phyloP scores from a whole-genome alignment of 2,888 invertebrate genomes.

The Cosmia pyralina region DNA sequence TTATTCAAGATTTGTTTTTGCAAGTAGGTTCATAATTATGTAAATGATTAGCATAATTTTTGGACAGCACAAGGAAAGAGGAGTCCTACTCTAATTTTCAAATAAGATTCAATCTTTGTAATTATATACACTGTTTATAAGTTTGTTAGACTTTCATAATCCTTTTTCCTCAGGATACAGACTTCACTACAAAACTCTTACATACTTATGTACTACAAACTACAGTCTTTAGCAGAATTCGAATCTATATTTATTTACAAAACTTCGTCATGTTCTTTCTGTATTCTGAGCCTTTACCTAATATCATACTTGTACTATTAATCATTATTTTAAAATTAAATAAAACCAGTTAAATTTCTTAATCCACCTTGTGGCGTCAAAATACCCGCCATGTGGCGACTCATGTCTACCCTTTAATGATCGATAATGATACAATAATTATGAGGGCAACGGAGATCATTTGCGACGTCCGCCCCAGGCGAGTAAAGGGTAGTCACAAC shows the following conservation, averaged over 20 bases:
- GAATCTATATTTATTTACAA: conserved; percentile 8
- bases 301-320: conserved; percentile 21
- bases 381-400: conserved; percentile 71
- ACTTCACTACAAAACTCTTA: conserved; percentile 29
- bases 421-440: conserved; percentile 81
- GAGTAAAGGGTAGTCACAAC: conserved; percentile 88
- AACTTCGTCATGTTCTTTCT: conserved; percentile 28
- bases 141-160: background rate
- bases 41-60: background rate
- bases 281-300: no score
- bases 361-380: conserved; percentile 62
- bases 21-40: background rate
- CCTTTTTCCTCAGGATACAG: no score
- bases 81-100: background rate
- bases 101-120: conserved; percentile 7
- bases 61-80: background rate
- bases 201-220: background rate
- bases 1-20: background rate
- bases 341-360: conserved; percentile 59
- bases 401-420: conserved; percentile 77
- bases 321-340: conserved; percentile 48
- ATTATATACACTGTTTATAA: background rate
- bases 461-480: conserved; percentile 74
- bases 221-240: conserved; percentile 20
- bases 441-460: conserved; percentile 76